Percentiles rank a stretch among this genome's conserved stretches.
Evolutionary conservation across 1,140 invertebrate species (phyloP).

Genomic region (Campoletis sonorensis): DNA sequence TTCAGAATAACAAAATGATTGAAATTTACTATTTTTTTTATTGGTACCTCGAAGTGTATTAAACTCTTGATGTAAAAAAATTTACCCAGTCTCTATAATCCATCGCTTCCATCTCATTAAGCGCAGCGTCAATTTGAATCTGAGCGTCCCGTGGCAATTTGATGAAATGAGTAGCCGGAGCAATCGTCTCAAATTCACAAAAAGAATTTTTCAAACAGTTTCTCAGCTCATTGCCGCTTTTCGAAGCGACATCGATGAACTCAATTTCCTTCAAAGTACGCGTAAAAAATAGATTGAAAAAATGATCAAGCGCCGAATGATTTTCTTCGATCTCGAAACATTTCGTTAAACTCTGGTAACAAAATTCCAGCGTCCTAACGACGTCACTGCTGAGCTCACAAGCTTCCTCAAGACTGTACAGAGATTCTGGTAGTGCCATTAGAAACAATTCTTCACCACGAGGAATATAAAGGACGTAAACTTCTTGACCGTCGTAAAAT

Average conservation of each 20-base stretch:
- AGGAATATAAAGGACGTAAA: slow-evolving; percentile 79
- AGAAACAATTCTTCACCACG: slow-evolving; percentile 78
- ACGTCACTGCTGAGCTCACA: slow-evolving; percentile 74
- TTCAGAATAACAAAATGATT: too few relatives aligned
- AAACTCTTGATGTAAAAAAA: too few relatives aligned
- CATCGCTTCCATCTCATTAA: slow-evolving; percentile 88
- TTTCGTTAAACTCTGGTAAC: slow-evolving; percentile 74
- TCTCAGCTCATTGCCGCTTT: slow-evolving; percentile 44
- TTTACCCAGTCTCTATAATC: slow-evolving; percentile 85
- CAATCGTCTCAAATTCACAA: slow-evolving; percentile 67
- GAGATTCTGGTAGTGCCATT: slow-evolving; percentile 74
- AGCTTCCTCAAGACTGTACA: slow-evolving; percentile 75
- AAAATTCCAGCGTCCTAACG: slow-evolving; percentile 76
- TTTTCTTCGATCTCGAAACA: slow-evolving; percentile 74
- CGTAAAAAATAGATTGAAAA: slow-evolving; percentile 77
- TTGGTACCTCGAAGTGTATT: too few relatives aligned
- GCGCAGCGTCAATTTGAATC: slow-evolving; percentile 86
- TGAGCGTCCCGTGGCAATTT: slow-evolving; percentile 85
- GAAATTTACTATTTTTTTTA: too few relatives aligned
- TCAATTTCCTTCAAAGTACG: slow-evolving; percentile 68
- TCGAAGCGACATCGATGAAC: slow-evolving; percentile 49
- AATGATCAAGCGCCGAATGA: slow-evolving; percentile 75
- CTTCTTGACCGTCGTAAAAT: slow-evolving; percentile 74
- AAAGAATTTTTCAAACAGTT: too few relatives aligned
- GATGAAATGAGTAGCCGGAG: slow-evolving; percentile 78